Base-by-base conservation (phyloP, 2,113 vertebrate genomes). In the Daphoenositta chrysoptera region DNA sequence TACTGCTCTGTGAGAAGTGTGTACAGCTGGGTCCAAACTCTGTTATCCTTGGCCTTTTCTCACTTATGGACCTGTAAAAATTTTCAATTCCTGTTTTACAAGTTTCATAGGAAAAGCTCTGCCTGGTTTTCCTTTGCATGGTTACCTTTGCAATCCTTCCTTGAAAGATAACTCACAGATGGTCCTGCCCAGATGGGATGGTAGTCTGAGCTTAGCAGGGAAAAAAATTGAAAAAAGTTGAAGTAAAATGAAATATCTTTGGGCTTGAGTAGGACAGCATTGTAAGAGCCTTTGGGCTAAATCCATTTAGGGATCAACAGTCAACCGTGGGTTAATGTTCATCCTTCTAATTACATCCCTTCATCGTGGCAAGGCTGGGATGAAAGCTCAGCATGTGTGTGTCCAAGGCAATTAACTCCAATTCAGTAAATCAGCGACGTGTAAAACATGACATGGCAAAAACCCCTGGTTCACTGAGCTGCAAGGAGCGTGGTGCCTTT, bases 371-470 rank as follows among this genome's bases (percentile, higher is more conserved):
- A 73, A 40, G 4, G 3, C 13, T 75, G 87, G 91, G 90, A 77
- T 82, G 93, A 94, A 92, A 86, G 83, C 88, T 87, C 93, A 94
- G 87, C 64, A 23, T 65, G 73, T 70, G 93, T 91, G 63, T 11
- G 8, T 57, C 78, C 50, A 31, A 91, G 89, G 39, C 81, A 91
- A 91, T 96, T 93, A 95, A 56, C 65, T 83, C 64, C 39, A 44
- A 66, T 83, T 87, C 35, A 5, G 71, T 72, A 75, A 95, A 95
- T 94, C 77, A 93, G 37, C 50, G 1, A 91, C 42, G 61, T 96
- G 79, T 97, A 95, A 91, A 96, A 93, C 87, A 82, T 88, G 95
- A 91, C 91, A 73, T n/a, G 87, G 78, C 87, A 96, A n/a, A 97
- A 91, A n/a, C 37, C 47, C 44, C 27, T 51, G 82, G 63, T 31